phyloP scores from a whole-genome alignment of 2,797 vertebrate species.

The Mycteria americana region DNA sequence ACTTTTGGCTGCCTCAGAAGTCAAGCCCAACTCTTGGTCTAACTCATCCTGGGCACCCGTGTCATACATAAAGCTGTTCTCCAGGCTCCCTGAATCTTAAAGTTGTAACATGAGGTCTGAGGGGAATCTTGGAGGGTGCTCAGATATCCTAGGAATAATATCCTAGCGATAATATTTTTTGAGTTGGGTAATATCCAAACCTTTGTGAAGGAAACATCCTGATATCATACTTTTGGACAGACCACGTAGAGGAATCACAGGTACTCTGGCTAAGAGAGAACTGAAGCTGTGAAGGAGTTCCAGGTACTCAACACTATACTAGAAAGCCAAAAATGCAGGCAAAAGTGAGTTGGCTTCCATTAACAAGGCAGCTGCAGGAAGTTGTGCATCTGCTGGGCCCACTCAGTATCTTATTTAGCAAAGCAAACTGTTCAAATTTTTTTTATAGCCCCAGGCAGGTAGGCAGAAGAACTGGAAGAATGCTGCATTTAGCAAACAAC shows the following conservation, averaged over 20 bases:
- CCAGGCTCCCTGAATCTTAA: neutral
- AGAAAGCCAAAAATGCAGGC: neutral
- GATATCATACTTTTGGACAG: neutral
- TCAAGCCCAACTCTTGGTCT: neutral
- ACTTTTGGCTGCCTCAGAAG: neutral
- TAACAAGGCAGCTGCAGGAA: constrained; percentile 8
- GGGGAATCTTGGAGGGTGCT: neutral
- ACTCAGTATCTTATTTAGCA: neutral
- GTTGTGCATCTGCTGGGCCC: neutral
- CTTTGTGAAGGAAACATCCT: neutral
- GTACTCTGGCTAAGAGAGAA: neutral
- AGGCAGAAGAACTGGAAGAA: neutral
- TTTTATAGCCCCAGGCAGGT: neutral
- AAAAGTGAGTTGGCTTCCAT: neutral
- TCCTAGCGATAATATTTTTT: neutral
- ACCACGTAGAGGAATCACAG: neutral
- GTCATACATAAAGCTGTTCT: neutral
- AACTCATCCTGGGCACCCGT: neutral
- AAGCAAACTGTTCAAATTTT: neutral
- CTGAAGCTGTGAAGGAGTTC: neutral
- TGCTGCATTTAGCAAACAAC: neutral
- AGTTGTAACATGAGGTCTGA: neutral
- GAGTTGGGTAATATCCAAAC: neutral
- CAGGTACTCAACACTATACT: neutral
- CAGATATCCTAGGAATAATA: neutral